Percentiles rank a stretch among this genome's conserved stretches.
phyloP scores from a whole-genome alignment of 2,888 invertebrate genomes.

The Polydrusus pterygomalis region DNA sequence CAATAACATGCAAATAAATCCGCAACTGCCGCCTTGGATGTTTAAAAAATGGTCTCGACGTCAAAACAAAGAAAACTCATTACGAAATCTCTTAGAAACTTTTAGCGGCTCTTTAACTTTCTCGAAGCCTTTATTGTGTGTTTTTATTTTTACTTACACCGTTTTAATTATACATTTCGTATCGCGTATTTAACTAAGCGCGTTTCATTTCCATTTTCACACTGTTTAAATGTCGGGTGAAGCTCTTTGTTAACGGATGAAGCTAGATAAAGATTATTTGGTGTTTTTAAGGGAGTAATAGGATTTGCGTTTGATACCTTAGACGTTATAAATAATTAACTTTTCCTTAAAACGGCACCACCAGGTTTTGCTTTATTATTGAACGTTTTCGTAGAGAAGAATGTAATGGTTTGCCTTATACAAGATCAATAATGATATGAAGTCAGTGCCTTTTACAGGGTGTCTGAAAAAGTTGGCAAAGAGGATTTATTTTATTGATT shows the following conservation, averaged over 20 bases:
- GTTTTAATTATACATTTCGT: conserved; percentile 47
- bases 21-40: conserved; percentile 1
- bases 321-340: background rate
- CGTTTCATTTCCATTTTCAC: conserved; percentile 45
- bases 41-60: conserved; percentile 43
- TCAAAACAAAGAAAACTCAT: conserved; percentile 47
- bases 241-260: conserved; percentile 14
- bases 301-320: background rate
- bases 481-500: no score
- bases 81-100: conserved; percentile 48
- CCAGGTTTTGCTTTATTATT: no score
- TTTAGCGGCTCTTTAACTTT: conserved; percentile 41
- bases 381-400: no score
- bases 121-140: conserved; percentile 45
- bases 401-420: no score
- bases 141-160: conserved; percentile 41
- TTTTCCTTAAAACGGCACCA: no score
- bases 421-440: no score
- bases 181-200: conserved; percentile 43
- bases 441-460: no score
- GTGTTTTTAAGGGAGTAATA: conserved; percentile 7
- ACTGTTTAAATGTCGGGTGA: conserved; percentile 28
- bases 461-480: no score
- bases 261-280: conserved; percentile 26
- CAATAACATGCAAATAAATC: conserved; percentile 31